Evolutionary conservation across 2,888 invertebrate species (phyloP), one percentile per base, ranked within the genome.

Genomic region (Microplitis manilae): DNA sequence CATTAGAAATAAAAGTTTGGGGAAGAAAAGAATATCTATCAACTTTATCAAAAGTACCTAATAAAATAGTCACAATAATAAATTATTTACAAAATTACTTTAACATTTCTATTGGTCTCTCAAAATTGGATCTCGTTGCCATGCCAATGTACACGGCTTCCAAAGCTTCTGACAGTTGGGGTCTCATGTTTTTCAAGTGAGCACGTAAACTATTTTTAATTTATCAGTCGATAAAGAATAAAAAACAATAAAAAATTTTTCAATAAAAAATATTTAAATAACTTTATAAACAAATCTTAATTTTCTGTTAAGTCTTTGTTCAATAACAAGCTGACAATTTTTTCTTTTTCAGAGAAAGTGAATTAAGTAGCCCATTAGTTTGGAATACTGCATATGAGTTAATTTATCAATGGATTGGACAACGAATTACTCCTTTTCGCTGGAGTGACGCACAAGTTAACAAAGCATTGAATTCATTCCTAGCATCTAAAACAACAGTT

Each of bases 401-500:
- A 61, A 92, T 94, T 2, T 95, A 95, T 87, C 96, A 96, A 87
- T 96, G 96, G 96, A 89, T 96, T 13, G 95, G 95, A 0, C 93
- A 94, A 4, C 91, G 94, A 80, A 92, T 94, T 0, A 95, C 96
- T 0, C 96, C 96, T 0, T 93, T 92, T 15, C 94, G 94, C 93
- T 95, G 95, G 95, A 93, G 92, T 62, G 95, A 95, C 83, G 94
- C 94, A 0, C 94, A 94, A 81, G 91, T 95, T 9, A 95, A 95
- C 84, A 95, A 95, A 86, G 96, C 95, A 0, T 90, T 96, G 0
- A 94, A 94, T 13, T 93, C 94, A 77, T 96, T 95, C 83, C 87
- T 96, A 17, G 94, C 96, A 9, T 94, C 94, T 0, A 94, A 94
- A 83, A 93, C 93, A 6, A 94, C 94, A 7, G 92, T 94, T 79